Base-by-base conservation (phyloP, 2,888 invertebrate genomes). In the Clivina fossor region DNA sequence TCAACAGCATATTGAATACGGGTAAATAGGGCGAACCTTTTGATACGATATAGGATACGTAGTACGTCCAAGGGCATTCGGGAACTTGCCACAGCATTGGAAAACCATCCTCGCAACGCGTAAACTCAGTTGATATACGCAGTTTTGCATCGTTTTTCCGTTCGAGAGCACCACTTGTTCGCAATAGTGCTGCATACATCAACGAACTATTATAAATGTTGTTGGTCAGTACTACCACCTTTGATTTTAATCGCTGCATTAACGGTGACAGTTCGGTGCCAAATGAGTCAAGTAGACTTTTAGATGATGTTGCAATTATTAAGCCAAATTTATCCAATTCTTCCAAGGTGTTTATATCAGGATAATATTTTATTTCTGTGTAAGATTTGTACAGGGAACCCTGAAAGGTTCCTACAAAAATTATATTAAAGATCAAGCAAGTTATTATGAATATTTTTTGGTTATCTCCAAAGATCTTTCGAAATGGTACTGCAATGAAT, bases 31-130 rank as follows among this genome's bases (percentile, higher is more conserved):
- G 74, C 2, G 76, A 77, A 16, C 74, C 69, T 44, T 66, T 68
- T 1, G 73, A 74, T 3, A 78, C 66, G 20, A 77, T 68, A 61
- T 76, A 79, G 0, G 74, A 65, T 8, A 80, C 60, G 57, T 72
- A 72, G 62, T 71, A 75, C 1, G 68, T 65, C 22, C 69, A 65
- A 0, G 77, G 76, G 61, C 78, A 78, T 49, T 79, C 75, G 1
- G 67, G 56, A 2, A 76, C 69, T 1, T 78, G 66, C 61, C 79
- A 77, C 11, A 79, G 55, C 26, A 72, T 53, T 3, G 70, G 68
- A 16, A 64, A 60, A 15, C 74, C 73, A 16, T 55, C 47, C 5
- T 19, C 11, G 18, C 15, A 9, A 8, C 37, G 20, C 4, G 55
- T 55, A n/a, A 32, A 55, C 28, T 55, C 47, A n/a, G 46, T 55